A percentile compares a stretch with the other conserved stretches of the same genome.
Conservation (phyloP, 2,888 invertebrate species). For the Dione vanillae region DNA sequence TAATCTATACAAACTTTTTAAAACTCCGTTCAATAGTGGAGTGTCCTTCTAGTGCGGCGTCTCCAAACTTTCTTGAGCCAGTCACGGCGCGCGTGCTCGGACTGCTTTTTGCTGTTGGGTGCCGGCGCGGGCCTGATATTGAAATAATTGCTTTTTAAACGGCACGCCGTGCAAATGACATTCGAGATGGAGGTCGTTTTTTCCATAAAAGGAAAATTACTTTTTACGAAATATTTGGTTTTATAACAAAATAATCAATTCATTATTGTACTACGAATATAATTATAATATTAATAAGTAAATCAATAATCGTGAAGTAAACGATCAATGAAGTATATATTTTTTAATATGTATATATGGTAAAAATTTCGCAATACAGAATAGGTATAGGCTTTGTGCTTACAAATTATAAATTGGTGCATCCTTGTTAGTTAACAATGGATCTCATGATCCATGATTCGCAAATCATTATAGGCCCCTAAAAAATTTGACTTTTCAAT, state of each 20-base stretch:
- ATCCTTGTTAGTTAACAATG: neutral
- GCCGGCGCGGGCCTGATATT: slow-evolving; percentile 76
- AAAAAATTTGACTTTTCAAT: no score
- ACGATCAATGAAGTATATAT: neutral
- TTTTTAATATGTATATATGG: neutral
- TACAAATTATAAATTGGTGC: neutral
- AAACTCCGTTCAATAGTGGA: slow-evolving; percentile 36
- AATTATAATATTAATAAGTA: neutral
- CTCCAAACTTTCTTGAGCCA: slow-evolving; percentile 72
- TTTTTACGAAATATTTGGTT: slow-evolving; percentile 75
- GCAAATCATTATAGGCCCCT: neutral
- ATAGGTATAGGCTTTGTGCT: neutral
- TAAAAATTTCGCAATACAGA: neutral
- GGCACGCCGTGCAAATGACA: slow-evolving; percentile 83
- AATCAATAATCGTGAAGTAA: neutral
- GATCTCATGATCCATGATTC: neutral
- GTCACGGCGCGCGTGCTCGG: slow-evolving; percentile 78
- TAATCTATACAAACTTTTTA: neutral
- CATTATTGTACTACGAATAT: slow-evolving; percentile 4
- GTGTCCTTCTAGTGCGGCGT: slow-evolving; percentile 64
- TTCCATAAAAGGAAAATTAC: slow-evolving; percentile 76
- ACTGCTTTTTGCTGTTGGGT: slow-evolving; percentile 69
- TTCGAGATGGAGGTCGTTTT: slow-evolving; percentile 84
- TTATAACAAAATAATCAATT: slow-evolving; percentile 53
- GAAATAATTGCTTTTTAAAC: slow-evolving; percentile 84